Percentiles rank a stretch among this genome's conserved stretches.
phyloP scores from a whole-genome alignment of 2,797 vertebrate genomes.

The Ciconia nigra region DNA sequence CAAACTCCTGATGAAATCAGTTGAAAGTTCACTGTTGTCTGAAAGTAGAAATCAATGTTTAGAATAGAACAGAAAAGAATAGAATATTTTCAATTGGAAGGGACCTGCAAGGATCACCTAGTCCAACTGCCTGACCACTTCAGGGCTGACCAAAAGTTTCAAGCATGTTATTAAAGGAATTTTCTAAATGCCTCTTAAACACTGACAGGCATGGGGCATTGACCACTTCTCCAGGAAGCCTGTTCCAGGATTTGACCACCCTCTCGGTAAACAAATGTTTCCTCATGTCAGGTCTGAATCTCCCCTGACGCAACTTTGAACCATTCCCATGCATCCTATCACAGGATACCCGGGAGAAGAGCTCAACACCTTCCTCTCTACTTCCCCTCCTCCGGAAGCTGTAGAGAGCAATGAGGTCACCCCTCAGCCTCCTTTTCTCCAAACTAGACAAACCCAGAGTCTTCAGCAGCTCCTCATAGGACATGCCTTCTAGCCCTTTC shows the following conservation, averaged over 20 bases:
- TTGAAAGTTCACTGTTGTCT: background rate
- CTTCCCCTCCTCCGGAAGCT: background rate
- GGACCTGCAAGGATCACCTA: background rate
- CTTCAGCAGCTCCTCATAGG: background rate
- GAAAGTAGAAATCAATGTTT: background rate
- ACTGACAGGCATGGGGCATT: fast-evolving
- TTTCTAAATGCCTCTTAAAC: background rate
- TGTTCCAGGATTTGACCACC: background rate
- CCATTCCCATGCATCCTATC: fast-evolving
- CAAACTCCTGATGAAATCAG: background rate
- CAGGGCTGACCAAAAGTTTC: background rate
- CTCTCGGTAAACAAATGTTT: background rate
- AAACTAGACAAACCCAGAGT: background rate
- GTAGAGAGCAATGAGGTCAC: background rate
- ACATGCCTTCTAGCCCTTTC: background rate
- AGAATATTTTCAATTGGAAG: background rate
- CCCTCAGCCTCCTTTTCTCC: background rate
- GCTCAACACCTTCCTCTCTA: background rate
- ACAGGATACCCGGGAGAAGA: fast-evolving
- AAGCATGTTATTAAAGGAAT: background rate
- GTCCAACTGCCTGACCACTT: background rate
- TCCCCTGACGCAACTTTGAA: background rate
- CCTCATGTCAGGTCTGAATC: background rate
- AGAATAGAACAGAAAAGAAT: background rate
- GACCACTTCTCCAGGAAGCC: too few relatives aligned